phyloP scores from a whole-genome alignment of 2,113 vertebrate genomes.

The Ginglymostoma cirratum region DNA sequence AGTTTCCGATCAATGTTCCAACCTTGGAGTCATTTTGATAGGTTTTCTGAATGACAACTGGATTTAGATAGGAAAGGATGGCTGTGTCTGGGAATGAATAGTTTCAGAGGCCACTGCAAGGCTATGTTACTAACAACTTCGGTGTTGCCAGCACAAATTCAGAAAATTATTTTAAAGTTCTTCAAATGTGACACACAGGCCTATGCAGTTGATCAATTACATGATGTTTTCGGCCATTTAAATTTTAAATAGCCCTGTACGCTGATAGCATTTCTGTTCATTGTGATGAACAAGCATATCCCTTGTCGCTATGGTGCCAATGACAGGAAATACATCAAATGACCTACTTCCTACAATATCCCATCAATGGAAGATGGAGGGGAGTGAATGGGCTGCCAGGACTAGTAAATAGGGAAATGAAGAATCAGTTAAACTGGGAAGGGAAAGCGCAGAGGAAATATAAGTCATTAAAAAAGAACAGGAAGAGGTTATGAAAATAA shows the following conservation, averaged over 20 bases:
- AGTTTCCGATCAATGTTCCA: neutral
- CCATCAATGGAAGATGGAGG: neutral
- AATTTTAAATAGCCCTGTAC: neutral
- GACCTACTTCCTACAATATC: neutral
- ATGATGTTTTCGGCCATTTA: neutral
- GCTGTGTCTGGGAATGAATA: neutral
- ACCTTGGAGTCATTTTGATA: neutral
- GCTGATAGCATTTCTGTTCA: neutral
- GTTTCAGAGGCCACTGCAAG: neutral
- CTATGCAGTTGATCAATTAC: neutral
- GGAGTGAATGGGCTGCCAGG: neutral
- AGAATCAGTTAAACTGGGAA: neutral
- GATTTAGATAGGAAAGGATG: neutral
- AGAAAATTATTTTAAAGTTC: neutral
- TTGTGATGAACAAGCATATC: neutral
- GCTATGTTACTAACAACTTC: neutral
- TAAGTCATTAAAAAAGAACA: neutral
- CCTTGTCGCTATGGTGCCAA: neutral
- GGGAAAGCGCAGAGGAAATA: neutral
- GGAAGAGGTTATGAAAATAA: neutral
- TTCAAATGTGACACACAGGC: neutral
- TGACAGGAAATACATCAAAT: constrained; percentile 14
- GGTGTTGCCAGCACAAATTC: neutral
- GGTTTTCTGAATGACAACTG: neutral
- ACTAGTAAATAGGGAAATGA: neutral